phyloP scores from a whole-genome alignment of 2,113 vertebrate genomes.

The Columba livia region DNA sequence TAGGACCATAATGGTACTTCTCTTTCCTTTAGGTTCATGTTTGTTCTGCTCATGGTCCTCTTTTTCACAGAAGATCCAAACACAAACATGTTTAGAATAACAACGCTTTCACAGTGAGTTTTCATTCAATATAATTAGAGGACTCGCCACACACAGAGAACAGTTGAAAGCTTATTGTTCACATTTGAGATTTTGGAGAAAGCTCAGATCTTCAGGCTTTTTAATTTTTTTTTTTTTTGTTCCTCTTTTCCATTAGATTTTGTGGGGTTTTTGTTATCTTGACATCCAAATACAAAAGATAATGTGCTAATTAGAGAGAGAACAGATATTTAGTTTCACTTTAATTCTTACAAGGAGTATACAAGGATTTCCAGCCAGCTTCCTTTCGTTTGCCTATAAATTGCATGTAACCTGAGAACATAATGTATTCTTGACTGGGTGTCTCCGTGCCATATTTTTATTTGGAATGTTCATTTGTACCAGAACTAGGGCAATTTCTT shows the following conservation, averaged over 20 bases:
- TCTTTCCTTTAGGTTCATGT: not conserved
- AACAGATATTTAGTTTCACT: not conserved
- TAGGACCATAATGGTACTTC: not conserved
- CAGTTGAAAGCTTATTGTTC: not conserved
- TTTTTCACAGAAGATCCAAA: not conserved
- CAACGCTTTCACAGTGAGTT: not conserved
- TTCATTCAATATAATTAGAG: not conserved
- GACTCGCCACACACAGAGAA: not conserved
- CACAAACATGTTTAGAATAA: not conserved
- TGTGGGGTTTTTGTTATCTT: fast-evolving
- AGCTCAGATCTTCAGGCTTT: not conserved
- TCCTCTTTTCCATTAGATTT: not conserved
- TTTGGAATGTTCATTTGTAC: not conserved
- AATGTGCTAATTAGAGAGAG: not conserved
- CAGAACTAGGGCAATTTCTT: not conserved
- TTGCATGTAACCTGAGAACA: not conserved
- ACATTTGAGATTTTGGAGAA: not conserved
- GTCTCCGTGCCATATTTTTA: not conserved
- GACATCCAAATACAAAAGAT: not conserved
- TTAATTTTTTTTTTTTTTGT: not conserved
- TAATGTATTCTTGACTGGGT: not conserved
- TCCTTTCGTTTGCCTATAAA: not conserved
- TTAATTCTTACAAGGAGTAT: not conserved
- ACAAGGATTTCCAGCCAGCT: not conserved
- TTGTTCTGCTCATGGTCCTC: not conserved